Base-by-base conservation (phyloP, 64 coral and sea anemone species). In the Stylophora pistillata region DNA sequence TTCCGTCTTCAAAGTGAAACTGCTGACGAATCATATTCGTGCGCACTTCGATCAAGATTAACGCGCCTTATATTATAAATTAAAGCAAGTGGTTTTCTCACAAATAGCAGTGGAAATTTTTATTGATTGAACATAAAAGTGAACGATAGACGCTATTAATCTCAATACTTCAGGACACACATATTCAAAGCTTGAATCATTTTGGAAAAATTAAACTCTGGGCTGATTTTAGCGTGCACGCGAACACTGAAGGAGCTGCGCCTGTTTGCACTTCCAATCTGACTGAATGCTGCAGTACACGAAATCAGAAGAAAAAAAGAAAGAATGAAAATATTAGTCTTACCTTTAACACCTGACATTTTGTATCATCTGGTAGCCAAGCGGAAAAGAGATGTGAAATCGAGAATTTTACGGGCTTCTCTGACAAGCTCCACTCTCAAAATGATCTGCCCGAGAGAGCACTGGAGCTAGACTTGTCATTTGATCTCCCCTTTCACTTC, bases 11-110 rank as follows among this genome's bases (percentile, higher is more conserved):
- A 78, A 78, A 56, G 11, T 52, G 47, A 78, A 78, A 78, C 52
- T 78, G 75, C 47, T 78, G 75, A 78, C 75, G 75, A 78, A 78
- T 56, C 21, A 78, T 10, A 78, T 56, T 78, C 12, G 1, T 17
- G 10, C 21, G 64, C 21, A 68, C 64, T 21, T 66, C n/a, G 0
- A 20, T 10, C 16, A 17, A 15, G 23, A 21, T 23, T 9, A 20
- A 20, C 21, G 21, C 63, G 9, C 21, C 2, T 25, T 18, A 60
- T 13, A 12, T 60, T 57, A 57, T 57, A 10, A 57, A 57, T n/a
- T n/a, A n/a, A n/a, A n/a, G 37, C 37, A 4, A 4, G 37, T 47
- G 37, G 7, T 47, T 47, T 47, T 1, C 37, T 47, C 37, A 47
- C 37, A 47, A 3, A 47, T 47, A 47, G 37, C 37, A 47, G 37